These are phyloP conservation scores for Ardeotis arabs DNA, from an alignment of 2,113 vertebrate species.

Conservation along the genomic window DNA sequence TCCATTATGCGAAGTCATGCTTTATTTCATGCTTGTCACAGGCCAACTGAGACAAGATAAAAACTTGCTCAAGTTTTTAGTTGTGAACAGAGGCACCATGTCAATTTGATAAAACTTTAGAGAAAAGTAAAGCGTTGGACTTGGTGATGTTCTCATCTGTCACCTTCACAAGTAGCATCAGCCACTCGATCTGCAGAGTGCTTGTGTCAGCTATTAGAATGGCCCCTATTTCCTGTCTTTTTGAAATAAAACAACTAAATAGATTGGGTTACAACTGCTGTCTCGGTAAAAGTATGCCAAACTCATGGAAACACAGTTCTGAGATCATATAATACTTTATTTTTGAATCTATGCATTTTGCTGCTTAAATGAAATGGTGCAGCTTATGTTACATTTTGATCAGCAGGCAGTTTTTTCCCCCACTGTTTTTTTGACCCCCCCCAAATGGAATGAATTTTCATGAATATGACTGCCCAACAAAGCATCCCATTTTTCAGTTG, in stretches of 20 bases:
- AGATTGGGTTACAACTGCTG: not conserved
- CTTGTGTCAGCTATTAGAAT: not conserved
- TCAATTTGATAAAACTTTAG: not conserved
- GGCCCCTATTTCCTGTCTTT: not conserved
- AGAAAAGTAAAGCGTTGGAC: not conserved
- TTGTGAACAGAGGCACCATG: not conserved
- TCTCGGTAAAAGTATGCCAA: not conserved
- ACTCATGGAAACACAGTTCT: not conserved
- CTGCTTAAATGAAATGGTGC: not conserved
- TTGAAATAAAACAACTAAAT: not conserved
- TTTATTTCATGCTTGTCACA: not conserved
- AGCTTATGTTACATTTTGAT: not conserved
- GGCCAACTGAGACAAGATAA: not conserved
- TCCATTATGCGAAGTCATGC: not conserved
- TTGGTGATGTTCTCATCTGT: not conserved
- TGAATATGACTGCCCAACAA: slow-evolving; percentile 46
- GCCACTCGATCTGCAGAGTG: not conserved
- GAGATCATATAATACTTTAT: not conserved
- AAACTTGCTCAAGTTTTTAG: not conserved
- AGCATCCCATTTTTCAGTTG: slow-evolving; percentile 29
- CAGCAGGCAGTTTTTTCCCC: not conserved
- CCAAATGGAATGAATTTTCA: slow-evolving; percentile 11
- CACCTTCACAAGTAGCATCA: not conserved
- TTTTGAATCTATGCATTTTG: not conserved
- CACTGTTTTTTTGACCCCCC: not conserved